phyloP scores from a whole-genome alignment of 2,797 vertebrate genomes.

The Labeo calbasu region DNA sequence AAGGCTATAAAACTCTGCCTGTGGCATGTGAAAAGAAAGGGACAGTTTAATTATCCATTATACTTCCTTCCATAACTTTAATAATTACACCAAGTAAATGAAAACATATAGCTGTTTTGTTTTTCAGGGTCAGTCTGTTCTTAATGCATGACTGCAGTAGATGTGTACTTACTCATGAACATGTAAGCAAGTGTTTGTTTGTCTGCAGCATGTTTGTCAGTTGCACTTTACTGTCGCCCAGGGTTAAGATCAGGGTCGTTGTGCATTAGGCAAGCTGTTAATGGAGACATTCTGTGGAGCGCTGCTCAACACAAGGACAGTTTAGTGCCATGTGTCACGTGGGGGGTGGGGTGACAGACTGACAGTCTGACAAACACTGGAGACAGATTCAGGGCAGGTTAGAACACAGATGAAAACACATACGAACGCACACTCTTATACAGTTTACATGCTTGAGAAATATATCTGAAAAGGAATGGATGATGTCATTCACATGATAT shows the following conservation, averaged over 20 bases:
- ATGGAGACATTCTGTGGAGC: slow-evolving; percentile 30
- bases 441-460: not conserved
- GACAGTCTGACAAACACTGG: slow-evolving; percentile 39
- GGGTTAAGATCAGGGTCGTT: slow-evolving; percentile 23
- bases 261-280: slow-evolving; percentile 40
- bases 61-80: not conserved
- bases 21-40: not conserved
- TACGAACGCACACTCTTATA: not conserved
- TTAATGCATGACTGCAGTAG: not conserved
- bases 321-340: slow-evolving; percentile 17
- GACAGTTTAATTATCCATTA: not conserved
- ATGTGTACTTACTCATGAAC: not conserved
- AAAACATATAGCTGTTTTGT: not conserved
- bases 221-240: slow-evolving; percentile 29
- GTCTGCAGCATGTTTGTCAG: slow-evolving; percentile 12
- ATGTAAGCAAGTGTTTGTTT: not conserved
- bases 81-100: not conserved
- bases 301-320: slow-evolving; percentile 23
- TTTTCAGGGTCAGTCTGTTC: not conserved
- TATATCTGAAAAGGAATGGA: not conserved
- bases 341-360: slow-evolving; percentile 12
- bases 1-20: not conserved
- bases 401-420: slow-evolving; percentile 25
- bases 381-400: slow-evolving; percentile 50
- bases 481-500: not conserved